Conservation (phyloP, 1,140 invertebrate species). For the Melanaphis sacchari region DNA sequence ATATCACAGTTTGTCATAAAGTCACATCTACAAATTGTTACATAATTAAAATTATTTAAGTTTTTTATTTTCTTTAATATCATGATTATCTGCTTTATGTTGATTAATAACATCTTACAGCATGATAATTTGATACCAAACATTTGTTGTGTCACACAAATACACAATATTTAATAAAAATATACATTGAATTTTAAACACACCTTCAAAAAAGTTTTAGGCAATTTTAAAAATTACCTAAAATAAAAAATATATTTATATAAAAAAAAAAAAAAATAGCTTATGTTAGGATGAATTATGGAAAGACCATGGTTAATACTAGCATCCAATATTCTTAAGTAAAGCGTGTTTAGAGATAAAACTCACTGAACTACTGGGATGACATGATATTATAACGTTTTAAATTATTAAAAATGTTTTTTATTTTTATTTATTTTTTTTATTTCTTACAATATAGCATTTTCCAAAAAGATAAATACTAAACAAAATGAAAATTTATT, state of each 20-base stretch:
- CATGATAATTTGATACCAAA: neutral
- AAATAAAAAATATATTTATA: neutral
- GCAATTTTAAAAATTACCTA: neutral
- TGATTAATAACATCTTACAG: neutral
- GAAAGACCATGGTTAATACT: neutral
- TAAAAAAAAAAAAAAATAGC: too few species aligned
- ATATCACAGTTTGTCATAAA: neutral
- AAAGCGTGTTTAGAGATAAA: constrained; percentile 3
- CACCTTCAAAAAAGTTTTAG: neutral
- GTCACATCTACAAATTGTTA: neutral
- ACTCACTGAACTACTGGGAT: neutral
- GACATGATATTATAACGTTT: neutral
- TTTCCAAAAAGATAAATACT: neutral
- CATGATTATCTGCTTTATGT: neutral
- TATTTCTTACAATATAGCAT: neutral
- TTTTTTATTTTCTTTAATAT: neutral
- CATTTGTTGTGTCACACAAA: neutral
- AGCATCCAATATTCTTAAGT: constrained; percentile 33
- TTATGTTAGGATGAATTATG: neutral
- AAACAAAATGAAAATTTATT: neutral
- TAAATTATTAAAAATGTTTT: constrained; percentile 29
- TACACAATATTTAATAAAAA: constrained; percentile 13
- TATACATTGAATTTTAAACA: neutral
- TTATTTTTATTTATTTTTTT: neutral
- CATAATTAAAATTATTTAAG: neutral